Percentiles rank a stretch among this genome's conserved stretches.
Conservation (phyloP, 1,140 invertebrate species). For the Camponotus floridanus region DNA sequence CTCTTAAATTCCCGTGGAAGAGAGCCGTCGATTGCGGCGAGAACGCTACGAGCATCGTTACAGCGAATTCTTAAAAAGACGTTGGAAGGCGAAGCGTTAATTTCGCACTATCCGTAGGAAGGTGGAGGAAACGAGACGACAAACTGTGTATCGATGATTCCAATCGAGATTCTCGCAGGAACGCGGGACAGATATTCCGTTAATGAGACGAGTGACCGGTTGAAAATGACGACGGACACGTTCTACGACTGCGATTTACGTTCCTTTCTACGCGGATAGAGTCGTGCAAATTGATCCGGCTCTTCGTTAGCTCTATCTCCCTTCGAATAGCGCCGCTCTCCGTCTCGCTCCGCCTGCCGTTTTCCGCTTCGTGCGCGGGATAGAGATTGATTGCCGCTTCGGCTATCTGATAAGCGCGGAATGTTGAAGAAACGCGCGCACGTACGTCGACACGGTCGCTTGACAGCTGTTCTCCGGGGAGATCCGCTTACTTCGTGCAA, state of each 20-base stretch:
- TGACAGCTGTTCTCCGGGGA: slow-evolving; percentile 58
- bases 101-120: not conserved
- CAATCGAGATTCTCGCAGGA: slow-evolving; percentile 48
- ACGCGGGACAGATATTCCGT: slow-evolving; percentile 50
- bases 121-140: not conserved
- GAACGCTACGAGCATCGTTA: slow-evolving; percentile 18
- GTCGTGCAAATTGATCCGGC: slow-evolving; percentile 26
- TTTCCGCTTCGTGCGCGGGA: slow-evolving; percentile 44
- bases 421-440: slow-evolving; percentile 65
- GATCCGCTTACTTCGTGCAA: slow-evolving; percentile 58
- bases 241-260: slow-evolving; percentile 49
- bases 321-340: not conserved
- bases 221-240: slow-evolving; percentile 38
- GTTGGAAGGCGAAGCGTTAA: not conserved
- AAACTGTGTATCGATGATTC: slow-evolving; percentile 8
- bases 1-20: slow-evolving; percentile 33
- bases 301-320: not conserved
- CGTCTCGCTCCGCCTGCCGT: not conserved
- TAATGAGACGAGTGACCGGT: slow-evolving; percentile 67
- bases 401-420: slow-evolving; percentile 66
- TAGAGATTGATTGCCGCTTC: slow-evolving; percentile 69
- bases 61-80: slow-evolving; percentile 5
- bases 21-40: slow-evolving; percentile 31
- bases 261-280: slow-evolving; percentile 28
- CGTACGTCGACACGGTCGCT: slow-evolving; percentile 18